Base-by-base conservation (phyloP, 2,113 vertebrate genomes). In the Mesembrinibis cayennensis region DNA sequence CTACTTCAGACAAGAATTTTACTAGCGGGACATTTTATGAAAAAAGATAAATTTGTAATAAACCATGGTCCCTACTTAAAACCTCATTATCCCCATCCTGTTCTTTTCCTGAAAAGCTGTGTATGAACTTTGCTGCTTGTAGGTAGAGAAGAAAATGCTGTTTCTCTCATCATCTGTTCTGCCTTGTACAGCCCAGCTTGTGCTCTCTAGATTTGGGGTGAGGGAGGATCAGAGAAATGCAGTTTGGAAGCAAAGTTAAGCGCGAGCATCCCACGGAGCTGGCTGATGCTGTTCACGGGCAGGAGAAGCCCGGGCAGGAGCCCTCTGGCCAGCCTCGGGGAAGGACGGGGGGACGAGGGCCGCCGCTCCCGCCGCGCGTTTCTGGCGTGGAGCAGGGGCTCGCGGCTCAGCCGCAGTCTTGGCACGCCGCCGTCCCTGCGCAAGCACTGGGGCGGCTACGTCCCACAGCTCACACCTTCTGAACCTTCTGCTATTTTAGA, bases 321-420 rank as follows among this genome's bases (percentile, higher is more conserved):
- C 36, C 23, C 8, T 16, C 8, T 0, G 8, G 21, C 2, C 29
- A 6, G 65, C 14, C 1, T 3, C 0, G 5, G 81, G 61, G 1
- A 27, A 2, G 0, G 6, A 38, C 38, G 38, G 38, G 38, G 40
- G 71, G 27, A 11, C 10, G 8, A 9, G 67, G 3, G 10, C 7
- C 5, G 30, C 15, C 11, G 21, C 45, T 8, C 27, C n/a, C 11
- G 22, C 8, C 4, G 9, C 6, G 42, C 14, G 1, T 5, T 26
- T 3, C 0, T 12, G 72, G 55, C 67, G 14, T 3, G 1, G 53
- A 7, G 19, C 25, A 3, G 56, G 32, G 36, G 29, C 26, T 47
- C 45, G 81, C 53, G 8, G 56, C 11, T 34, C 50, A 23, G 59
- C 53, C 11, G 8, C 65, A n/a, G 56, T 3, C 44, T 26, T 4